phyloP scores from a whole-genome alignment of 2,888 invertebrate species.

The Merodon equestris region DNA sequence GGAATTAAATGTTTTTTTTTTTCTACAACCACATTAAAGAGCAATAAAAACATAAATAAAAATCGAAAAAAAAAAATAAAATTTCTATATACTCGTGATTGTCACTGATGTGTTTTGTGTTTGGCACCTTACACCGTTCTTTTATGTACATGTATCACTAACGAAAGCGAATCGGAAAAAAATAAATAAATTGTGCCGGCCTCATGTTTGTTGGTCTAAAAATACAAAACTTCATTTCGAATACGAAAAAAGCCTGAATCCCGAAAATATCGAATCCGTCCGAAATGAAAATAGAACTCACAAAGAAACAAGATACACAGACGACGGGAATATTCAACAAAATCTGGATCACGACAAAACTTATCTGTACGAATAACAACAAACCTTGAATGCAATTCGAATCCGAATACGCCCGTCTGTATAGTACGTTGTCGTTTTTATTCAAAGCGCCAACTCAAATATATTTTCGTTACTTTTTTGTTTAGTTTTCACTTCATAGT shows the following conservation, averaged over 20 bases:
- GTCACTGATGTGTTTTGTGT: too few species aligned
- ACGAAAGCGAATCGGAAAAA: too few species aligned
- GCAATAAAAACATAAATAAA: too few species aligned
- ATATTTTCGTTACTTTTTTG: constrained; percentile 14
- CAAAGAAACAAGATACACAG: neutral
- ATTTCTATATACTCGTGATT: too few species aligned
- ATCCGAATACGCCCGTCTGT: constrained; percentile 26
- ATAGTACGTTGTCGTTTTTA: constrained; percentile 24
- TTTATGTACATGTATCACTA: too few species aligned
- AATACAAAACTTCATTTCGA: neutral
- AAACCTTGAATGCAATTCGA: constrained; percentile 55
- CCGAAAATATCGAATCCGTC: too few species aligned
- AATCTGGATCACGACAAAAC: neutral
- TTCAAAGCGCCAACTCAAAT: constrained; percentile 41
- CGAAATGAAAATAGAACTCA: constrained; percentile 31
- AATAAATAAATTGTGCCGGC: too few species aligned
- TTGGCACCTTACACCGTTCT: too few species aligned
- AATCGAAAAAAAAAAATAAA: too few species aligned
- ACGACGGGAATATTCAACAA: neutral
- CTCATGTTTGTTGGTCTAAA: neutral
- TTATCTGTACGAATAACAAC: constrained; percentile 3
- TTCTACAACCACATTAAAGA: too few species aligned
- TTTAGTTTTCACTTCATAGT: constrained; percentile 27
- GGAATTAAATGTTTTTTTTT: too few species aligned
- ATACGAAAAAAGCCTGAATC: too few species aligned